These are phyloP conservation scores for Champsocephalus gunnari DNA, from an alignment of 2,797 vertebrate genomes.

Conservation along the genomic window DNA sequence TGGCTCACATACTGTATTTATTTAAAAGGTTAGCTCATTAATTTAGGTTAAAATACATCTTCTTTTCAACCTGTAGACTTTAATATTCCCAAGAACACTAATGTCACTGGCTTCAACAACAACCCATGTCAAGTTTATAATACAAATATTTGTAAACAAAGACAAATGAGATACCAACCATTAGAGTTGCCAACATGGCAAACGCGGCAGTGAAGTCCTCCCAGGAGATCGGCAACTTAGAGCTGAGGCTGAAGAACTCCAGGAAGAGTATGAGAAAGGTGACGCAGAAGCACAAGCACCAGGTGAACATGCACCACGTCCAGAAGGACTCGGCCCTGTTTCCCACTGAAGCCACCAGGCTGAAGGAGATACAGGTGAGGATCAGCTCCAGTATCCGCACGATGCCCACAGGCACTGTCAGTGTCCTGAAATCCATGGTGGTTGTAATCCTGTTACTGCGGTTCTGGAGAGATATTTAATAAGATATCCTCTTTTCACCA, in stretches of 20 bases:
- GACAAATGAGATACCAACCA: constrained; percentile 68
- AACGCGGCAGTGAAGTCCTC: constrained; percentile 89
- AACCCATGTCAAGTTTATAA: not conserved
- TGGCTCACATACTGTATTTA: not conserved
- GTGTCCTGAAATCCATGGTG: constrained; percentile 64
- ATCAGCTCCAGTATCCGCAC: constrained; percentile 83
- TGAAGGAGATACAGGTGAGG: constrained; percentile 86
- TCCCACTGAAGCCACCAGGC: constrained; percentile 81
- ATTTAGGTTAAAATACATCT: not conserved
- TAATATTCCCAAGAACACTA: not conserved
- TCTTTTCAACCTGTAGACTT: not conserved
- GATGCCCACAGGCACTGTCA: constrained; percentile 82
- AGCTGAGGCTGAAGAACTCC: constrained; percentile 80
- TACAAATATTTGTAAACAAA: not conserved
- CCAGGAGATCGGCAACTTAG: constrained; percentile 87
- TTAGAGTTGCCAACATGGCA: constrained; percentile 86
- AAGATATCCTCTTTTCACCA: not conserved
- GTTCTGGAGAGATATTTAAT: not conserved
- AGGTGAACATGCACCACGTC: constrained; percentile 90
- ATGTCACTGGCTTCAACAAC: not conserved
- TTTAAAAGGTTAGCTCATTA: not conserved
- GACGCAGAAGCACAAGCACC: constrained; percentile 88
- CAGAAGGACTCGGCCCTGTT: not conserved
- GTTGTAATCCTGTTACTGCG: constrained; percentile 9
- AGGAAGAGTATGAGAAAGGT: constrained; percentile 85